These are phyloP conservation scores for Drosophila obscura DNA, from an alignment of 1,140 invertebrate genomes.

Conservation along the genomic window DNA sequence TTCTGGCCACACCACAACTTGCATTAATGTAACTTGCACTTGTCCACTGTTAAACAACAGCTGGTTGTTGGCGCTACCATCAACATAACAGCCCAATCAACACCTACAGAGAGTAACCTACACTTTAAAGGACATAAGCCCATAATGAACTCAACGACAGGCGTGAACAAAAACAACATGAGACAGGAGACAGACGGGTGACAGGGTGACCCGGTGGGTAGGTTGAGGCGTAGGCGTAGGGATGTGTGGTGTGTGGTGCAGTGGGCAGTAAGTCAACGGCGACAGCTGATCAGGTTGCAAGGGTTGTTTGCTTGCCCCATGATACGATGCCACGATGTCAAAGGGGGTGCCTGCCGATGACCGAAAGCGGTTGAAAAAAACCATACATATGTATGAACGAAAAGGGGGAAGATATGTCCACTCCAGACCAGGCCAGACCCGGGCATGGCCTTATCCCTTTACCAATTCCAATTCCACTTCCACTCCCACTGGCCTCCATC, in stretches of 20 bases:
- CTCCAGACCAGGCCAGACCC: conserved; percentile 5
- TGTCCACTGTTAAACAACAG: conserved; percentile 60
- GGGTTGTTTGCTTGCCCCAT: conserved; percentile 48
- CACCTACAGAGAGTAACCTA: conserved; percentile 55
- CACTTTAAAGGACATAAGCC: conserved; percentile 71
- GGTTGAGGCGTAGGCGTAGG: conserved; percentile 10
- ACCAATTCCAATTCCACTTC: background rate
- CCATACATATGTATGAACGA: too few species aligned
- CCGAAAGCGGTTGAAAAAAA: conserved; percentile 1
- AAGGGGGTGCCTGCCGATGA: too few species aligned
- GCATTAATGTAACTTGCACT: too few species aligned
- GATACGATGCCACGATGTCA: too few species aligned
- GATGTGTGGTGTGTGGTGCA: conserved; percentile 32
- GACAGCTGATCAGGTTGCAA: conserved; percentile 75
- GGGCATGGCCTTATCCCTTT: too few species aligned
- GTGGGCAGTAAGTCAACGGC: conserved; percentile 65
- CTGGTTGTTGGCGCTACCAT: conserved; percentile 59
- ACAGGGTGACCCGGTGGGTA: conserved; percentile 1
- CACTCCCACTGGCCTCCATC: background rate
- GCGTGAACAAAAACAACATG: conserved; percentile 61
- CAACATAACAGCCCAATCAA: conserved; percentile 70
- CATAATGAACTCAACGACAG: conserved; percentile 74
- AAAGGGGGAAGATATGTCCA: conserved; percentile 24
- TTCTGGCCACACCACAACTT: too few species aligned
- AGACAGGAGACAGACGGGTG: conserved; percentile 11